phyloP scores from a whole-genome alignment of 2,113 vertebrate species.

The Chionomys nivalis region DNA sequence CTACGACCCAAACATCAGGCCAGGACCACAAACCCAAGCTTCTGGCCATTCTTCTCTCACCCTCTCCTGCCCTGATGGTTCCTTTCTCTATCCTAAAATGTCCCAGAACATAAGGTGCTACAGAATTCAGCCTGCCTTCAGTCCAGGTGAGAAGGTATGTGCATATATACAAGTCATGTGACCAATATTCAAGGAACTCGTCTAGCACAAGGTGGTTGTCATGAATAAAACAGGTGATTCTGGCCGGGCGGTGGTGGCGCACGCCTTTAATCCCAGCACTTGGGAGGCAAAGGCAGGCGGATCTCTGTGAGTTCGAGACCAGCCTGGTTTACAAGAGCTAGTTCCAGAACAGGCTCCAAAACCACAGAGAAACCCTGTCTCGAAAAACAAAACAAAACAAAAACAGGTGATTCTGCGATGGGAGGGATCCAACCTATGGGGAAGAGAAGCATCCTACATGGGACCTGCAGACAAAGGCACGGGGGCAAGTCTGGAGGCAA shows the following conservation, averaged over 20 bases:
- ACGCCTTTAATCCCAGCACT: no score
- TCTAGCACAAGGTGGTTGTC: not conserved
- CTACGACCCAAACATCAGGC: not conserved
- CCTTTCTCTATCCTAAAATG: not conserved
- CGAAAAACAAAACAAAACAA: no score
- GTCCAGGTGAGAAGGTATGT: not conserved
- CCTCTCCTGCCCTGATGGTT: not conserved
- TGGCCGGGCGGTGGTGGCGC: no score
- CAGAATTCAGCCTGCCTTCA: not conserved
- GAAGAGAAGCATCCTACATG: not conserved
- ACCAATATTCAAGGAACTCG: not conserved
- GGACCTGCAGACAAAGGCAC: not conserved
- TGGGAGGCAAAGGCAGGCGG: no score
- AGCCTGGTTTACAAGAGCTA: no score
- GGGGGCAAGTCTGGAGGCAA: not conserved
- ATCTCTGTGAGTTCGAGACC: no score
- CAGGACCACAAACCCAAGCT: not conserved
- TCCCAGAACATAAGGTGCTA: not conserved
- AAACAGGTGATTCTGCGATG: not conserved
- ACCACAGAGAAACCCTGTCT: no score
- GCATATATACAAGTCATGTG: fast-evolving
- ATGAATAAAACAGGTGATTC: not conserved
- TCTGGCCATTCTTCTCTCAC: not conserved
- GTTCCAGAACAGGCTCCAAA: no score
- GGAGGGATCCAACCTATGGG: not conserved